Conservation (phyloP, 2,113 vertebrate species). For the Silurus glanis region DNA sequence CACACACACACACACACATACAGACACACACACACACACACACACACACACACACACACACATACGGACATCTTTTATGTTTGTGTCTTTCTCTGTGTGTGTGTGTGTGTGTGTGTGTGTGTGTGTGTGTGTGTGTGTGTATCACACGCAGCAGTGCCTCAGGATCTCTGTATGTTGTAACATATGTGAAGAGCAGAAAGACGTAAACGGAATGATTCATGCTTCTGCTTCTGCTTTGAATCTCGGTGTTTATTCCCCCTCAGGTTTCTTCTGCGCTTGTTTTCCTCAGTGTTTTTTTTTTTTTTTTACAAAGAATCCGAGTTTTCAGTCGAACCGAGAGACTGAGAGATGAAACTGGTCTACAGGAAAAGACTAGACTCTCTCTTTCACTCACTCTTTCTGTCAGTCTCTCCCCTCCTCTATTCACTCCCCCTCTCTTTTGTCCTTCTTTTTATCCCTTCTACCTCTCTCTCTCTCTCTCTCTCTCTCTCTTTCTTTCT, state of each 20-base stretch:
- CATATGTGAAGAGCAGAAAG: background rate
- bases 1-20: background rate
- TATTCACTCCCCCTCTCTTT: too few species aligned
- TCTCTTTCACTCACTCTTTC: background rate
- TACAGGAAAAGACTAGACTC: background rate
- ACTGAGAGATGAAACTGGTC: background rate
- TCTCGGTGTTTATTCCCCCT: background rate
- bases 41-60: too few species aligned
- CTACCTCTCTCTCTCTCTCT: background rate
- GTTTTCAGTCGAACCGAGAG: background rate
- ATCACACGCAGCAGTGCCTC: constrained; percentile 13
- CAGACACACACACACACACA: background rate
- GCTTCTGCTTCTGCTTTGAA: constrained; percentile 15
- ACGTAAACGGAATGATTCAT: background rate
- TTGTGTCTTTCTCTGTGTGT: background rate
- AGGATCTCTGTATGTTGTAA: background rate
- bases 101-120: background rate
- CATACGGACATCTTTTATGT: too few species aligned
- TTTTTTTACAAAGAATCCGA: background rate
- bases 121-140: background rate
- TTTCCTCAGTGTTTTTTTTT: background rate
- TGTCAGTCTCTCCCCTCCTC: background rate
- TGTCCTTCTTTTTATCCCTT: too few species aligned
- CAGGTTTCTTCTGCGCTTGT: background rate
- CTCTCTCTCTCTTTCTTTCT: constrained; percentile 9